phyloP scores from a whole-genome alignment of 2,113 vertebrate genomes.

The Syngnathus scovelli region DNA sequence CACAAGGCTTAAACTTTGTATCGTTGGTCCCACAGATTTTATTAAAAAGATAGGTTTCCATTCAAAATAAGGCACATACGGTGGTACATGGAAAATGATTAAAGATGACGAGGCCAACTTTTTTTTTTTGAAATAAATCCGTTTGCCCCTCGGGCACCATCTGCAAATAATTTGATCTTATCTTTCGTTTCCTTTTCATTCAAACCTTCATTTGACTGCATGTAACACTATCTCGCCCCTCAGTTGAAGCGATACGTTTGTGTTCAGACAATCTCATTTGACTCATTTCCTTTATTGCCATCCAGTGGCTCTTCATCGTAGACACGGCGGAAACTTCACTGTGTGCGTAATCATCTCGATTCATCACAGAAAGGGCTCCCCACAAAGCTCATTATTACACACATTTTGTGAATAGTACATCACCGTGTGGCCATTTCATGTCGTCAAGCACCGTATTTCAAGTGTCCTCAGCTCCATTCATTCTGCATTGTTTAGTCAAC shows the following conservation, averaged over 20 bases:
- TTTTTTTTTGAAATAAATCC: conserved; percentile 1
- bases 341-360: conserved; percentile 21
- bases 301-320: conserved; percentile 2
- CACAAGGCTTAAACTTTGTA: neutral
- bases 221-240: neutral
- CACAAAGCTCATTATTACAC: too few relatives aligned
- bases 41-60: neutral
- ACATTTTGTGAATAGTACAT: too few relatives aligned
- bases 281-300: conserved; percentile 6
- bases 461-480: conserved; percentile 36
- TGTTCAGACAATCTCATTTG: conserved; percentile 15
- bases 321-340: conserved; percentile 11
- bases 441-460: conserved; percentile 33
- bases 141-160: conserved; percentile 10
- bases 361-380: neutral
- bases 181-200: conserved; percentile 30
- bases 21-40: conserved; percentile 4
- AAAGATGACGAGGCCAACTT: too few relatives aligned
- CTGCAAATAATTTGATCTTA: neutral
- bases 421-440: conserved; percentile 11
- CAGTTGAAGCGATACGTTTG: conserved; percentile 8
- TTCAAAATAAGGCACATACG: neutral
- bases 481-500: conserved; percentile 15
- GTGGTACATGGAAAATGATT: neutral
- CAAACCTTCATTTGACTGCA: neutral